phyloP scores from a whole-genome alignment of 2,113 vertebrate genomes.

The Bungarus multicinctus region DNA sequence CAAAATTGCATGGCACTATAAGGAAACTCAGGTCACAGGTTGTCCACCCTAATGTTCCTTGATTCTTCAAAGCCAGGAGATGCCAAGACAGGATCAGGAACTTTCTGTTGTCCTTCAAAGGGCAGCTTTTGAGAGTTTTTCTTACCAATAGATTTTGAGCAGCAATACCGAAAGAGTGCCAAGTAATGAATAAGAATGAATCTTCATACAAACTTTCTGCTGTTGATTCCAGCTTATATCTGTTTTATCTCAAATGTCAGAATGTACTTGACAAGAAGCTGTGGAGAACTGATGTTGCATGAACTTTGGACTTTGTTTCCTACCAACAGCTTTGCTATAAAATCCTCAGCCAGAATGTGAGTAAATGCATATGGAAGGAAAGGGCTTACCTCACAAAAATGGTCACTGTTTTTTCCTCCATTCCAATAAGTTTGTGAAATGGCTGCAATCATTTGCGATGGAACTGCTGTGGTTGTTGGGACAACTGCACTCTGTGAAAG shows the following conservation, averaged over 20 bases:
- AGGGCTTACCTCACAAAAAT: neutral
- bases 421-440: conserved; percentile 46
- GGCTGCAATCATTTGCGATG: conserved; percentile 57
- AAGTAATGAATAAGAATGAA: neutral
- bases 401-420: conserved; percentile 25
- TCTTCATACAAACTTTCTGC: neutral
- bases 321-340: neutral
- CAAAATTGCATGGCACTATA: neutral
- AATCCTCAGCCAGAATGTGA: neutral
- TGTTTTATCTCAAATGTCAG: neutral
- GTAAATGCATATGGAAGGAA: neutral
- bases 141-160: neutral
- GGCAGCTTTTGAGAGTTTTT: neutral
- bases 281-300: conserved; percentile 12
- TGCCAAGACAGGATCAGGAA: neutral
- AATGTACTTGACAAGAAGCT: rapidly evolving
- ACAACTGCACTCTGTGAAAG: conserved; percentile 67
- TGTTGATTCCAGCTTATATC: neutral
- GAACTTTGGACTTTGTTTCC: conserved; percentile 19
- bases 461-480: conserved; percentile 48
- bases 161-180: neutral
- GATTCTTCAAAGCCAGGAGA: neutral
- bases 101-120: neutral
- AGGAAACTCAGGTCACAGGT: neutral
- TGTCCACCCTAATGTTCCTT: neutral